phyloP scores from a whole-genome alignment of 1,140 invertebrate genomes.

The Prorops nasuta region DNA sequence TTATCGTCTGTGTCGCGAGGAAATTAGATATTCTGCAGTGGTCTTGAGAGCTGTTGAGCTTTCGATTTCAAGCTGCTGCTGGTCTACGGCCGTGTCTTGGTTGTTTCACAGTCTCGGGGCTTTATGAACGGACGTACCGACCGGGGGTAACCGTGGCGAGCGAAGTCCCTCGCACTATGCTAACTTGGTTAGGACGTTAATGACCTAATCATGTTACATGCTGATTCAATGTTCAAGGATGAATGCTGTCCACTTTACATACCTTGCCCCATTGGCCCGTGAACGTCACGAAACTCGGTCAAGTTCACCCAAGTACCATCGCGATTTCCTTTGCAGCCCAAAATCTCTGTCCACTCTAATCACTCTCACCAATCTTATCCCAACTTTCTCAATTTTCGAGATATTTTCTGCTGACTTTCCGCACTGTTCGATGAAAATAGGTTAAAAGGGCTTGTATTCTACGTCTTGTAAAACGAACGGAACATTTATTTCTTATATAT shows the following conservation, averaged over 20 bases:
- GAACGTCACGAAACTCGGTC: conserved; percentile 51
- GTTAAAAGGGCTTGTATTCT: no score
- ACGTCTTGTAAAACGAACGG: no score
- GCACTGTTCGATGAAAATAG: no score
- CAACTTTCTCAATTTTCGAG: no score
- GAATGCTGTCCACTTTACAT: conserved; percentile 58
- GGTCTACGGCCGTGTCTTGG: conserved; percentile 7
- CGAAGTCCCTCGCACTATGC: conserved; percentile 55
- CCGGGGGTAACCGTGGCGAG: conserved; percentile 41
- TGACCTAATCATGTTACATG: conserved; percentile 58
- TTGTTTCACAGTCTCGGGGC: conserved; percentile 22
- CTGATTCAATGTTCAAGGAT: conserved; percentile 58
- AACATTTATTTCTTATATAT: no score
- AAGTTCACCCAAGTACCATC: conserved; percentile 42
- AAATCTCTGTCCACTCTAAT: no score
- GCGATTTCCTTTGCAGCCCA: no score
- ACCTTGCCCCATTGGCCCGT: conserved; percentile 51
- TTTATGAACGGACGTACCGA: conserved; percentile 44
- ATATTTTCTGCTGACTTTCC: no score
- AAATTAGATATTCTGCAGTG: conserved; percentile 21
- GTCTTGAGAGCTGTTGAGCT: conserved; percentile 13
- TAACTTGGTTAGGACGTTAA: conserved; percentile 56
- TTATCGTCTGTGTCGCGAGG: conserved; percentile 14
- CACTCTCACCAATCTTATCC: no score
- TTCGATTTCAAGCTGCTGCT: conserved; percentile 11